Percentiles rank a stretch among this genome's conserved stretches.
phyloP scores from a whole-genome alignment of 2,797 vertebrate genomes.

The Fringilla coelebs region DNA sequence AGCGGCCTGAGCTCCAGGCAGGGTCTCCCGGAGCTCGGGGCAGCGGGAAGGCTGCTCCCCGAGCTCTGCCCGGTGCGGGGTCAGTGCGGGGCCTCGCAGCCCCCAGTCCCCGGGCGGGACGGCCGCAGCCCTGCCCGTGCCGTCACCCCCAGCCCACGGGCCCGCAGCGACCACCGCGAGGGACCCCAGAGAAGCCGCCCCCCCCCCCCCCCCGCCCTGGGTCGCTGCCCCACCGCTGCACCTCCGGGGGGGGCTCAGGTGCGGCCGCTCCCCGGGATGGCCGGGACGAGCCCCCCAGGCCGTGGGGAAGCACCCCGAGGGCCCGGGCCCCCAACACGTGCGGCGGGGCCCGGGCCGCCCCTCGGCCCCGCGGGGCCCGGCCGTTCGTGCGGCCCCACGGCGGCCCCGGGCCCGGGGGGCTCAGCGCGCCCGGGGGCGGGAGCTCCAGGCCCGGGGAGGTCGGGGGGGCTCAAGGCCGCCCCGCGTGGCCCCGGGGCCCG shows the following conservation, averaged over 20 bases:
- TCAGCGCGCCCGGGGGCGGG: background rate
- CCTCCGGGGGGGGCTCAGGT: background rate
- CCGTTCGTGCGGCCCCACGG: background rate
- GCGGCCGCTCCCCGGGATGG: no score
- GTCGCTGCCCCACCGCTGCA: background rate
- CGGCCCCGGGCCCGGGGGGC: background rate
- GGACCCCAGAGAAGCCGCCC: background rate
- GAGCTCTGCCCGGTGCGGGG: background rate
- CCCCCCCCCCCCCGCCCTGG: rapidly evolving
- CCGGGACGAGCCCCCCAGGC: background rate
- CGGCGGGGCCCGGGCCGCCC: background rate
- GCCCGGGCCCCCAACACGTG: background rate
- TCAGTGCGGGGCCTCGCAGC: rapidly evolving
- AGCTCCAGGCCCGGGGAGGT: background rate
- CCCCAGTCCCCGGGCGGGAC: background rate
- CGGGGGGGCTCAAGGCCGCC: background rate
- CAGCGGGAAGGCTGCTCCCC: background rate
- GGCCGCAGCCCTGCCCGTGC: background rate
- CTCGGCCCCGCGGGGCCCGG: background rate
- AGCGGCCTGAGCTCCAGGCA: background rate
- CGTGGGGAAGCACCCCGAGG: background rate
- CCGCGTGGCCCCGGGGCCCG: background rate
- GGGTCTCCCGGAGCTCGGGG: background rate
- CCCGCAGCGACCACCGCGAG: background rate
- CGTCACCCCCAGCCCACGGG: background rate